Evolutionary conservation across 1,140 invertebrate genomes (phyloP).

Genomic region (Venturia canescens): DNA sequence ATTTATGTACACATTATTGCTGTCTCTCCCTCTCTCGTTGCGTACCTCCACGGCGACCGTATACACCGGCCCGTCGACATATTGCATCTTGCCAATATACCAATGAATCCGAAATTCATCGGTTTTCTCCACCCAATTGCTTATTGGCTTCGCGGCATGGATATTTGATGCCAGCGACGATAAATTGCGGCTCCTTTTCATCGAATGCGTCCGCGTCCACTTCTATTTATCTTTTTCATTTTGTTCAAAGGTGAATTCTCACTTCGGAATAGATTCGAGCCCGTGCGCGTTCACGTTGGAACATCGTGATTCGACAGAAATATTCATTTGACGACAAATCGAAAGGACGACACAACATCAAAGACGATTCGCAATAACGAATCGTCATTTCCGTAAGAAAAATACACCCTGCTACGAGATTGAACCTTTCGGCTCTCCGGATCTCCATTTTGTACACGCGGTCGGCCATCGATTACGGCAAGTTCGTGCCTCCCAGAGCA

Average conservation of each 20-base stretch:
- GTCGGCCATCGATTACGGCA: conserved; percentile 69
- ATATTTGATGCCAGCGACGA: not conserved
- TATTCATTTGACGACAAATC: not conserved
- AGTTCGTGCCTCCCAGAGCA: conserved; percentile 56
- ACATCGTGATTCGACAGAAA: too few relatives aligned
- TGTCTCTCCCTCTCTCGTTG: conserved; percentile 29
- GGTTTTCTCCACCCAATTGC: conserved; percentile 27
- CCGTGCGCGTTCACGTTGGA: too few relatives aligned
- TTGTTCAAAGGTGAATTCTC: too few relatives aligned
- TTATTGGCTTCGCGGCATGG: conserved; percentile 25
- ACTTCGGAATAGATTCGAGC: too few relatives aligned
- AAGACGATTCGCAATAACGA: not conserved
- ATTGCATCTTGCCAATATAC: conserved; percentile 36
- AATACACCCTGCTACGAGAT: conserved; percentile 20
- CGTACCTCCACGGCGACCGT: not conserved
- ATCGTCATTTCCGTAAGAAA: not conserved
- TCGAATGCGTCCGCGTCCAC: not conserved
- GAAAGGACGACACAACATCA: not conserved
- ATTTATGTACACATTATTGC: not conserved
- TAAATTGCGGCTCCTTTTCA: not conserved
- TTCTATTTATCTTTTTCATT: not conserved
- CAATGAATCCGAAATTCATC: conserved; percentile 40
- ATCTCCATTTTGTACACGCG: conserved; percentile 5
- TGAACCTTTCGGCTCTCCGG: conserved; percentile 10
- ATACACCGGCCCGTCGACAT: conserved; percentile 34